phyloP scores from a whole-genome alignment of 1,140 invertebrate species.

The Drosophila biarmipes region DNA sequence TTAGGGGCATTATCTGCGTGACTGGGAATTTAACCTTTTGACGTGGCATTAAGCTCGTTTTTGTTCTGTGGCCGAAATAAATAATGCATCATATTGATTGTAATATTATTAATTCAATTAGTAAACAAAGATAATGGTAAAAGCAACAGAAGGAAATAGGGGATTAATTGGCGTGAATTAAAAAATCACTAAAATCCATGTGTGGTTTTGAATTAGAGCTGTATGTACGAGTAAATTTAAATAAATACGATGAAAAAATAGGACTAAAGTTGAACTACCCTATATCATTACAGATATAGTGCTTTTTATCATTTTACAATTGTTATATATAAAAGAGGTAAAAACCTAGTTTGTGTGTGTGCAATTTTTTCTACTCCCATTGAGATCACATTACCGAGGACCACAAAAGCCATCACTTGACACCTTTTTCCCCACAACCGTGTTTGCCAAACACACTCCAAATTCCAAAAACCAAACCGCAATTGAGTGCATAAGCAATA shows the following conservation, averaged over 20 bases:
- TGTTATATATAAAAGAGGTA: background rate
- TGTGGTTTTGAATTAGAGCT: background rate
- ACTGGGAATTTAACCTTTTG: conserved; percentile 59
- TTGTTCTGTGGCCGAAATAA: conserved; percentile 17
- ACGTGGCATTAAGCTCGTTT: conserved; percentile 51
- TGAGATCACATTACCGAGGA: conserved; percentile 34
- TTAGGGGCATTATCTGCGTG: conserved; percentile 12
- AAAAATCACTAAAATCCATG: conserved; percentile 13
- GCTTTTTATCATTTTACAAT: too few species aligned
- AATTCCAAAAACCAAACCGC: conserved; percentile 19
- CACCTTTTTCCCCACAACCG: conserved; percentile 23
- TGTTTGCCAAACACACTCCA: conserved; percentile 30
- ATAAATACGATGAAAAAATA: background rate
- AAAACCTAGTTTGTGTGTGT: background rate
- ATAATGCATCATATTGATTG: conserved; percentile 53
- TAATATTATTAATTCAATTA: conserved; percentile 74
- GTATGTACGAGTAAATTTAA: background rate
- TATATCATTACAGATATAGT: background rate
- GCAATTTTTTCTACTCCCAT: conserved; percentile 3
- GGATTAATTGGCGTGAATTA: conserved; percentile 40
- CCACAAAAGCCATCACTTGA: conserved; percentile 34
- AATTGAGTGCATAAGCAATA: conserved; percentile 27
- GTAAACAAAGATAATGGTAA: conserved; percentile 30
- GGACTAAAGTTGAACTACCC: background rate
- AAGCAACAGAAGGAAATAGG: conserved; percentile 33